Evolutionary conservation across 2,888 invertebrate species (phyloP).

Genomic region (Cordilura impudica): DNA sequence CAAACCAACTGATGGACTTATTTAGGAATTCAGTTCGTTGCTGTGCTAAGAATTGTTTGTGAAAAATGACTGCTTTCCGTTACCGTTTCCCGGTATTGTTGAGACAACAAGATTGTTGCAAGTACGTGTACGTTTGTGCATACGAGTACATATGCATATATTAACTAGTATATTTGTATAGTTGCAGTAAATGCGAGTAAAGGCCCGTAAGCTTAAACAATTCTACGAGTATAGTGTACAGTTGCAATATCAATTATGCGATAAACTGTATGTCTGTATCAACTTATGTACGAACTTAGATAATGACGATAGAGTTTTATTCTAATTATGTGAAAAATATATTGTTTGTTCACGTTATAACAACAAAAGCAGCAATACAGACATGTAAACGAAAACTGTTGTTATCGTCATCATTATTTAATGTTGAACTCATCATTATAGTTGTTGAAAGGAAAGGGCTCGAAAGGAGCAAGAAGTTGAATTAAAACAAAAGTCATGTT

Average conservation of each 20-base stretch:
- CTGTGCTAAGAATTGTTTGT: constrained; percentile 36
- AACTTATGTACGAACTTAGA: too few species aligned
- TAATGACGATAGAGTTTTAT: constrained; percentile 35
- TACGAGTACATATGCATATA: neutral
- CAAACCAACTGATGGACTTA: constrained; percentile 12
- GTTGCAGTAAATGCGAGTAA: neutral
- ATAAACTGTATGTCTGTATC: too few species aligned
- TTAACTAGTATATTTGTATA: neutral
- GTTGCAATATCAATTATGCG: neutral
- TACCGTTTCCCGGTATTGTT: constrained; percentile 28
- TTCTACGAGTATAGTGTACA: neutral
- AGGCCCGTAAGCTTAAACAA: constrained; percentile 9
- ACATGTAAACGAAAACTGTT: neutral
- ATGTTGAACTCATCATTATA: constrained; percentile 1
- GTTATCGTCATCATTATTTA: constrained; percentile 2
- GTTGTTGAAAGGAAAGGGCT: constrained; percentile 12
- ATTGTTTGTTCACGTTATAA: constrained; percentile 13
- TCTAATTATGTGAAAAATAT: constrained; percentile 31
- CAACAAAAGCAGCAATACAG: neutral
- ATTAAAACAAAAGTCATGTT: constrained; percentile 38
- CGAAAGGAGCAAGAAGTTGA: neutral
- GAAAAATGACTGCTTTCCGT: constrained; percentile 52
- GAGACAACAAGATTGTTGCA: constrained; percentile 22
- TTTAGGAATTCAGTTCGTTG: constrained; percentile 22
- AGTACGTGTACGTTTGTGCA: neutral